A percentile compares a stretch with the other conserved stretches of the same genome.
Conservation (phyloP, 2,888 invertebrate species). For the Conus canariensis region DNA sequence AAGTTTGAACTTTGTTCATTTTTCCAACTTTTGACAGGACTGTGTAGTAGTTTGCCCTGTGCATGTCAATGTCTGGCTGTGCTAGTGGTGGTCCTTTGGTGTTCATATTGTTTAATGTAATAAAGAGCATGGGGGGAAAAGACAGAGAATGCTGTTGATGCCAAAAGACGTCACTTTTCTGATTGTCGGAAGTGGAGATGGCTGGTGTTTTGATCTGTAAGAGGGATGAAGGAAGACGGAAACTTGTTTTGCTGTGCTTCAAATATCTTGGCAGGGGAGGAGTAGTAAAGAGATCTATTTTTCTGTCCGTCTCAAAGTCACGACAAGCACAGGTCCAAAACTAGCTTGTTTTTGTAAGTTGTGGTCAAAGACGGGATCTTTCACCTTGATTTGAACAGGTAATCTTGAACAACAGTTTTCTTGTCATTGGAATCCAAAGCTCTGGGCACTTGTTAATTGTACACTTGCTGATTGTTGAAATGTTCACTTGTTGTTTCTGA, state of each 20-base stretch:
- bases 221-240: too few species aligned
- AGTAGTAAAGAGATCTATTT: too few species aligned
- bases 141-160: not conserved
- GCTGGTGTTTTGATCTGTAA: too few species aligned
- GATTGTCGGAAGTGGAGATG: not conserved
- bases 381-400: not conserved
- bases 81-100: not conserved
- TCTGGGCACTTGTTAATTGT: slow-evolving; percentile 18
- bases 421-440: not conserved
- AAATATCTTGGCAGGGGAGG: too few species aligned
- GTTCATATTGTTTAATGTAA: not conserved
- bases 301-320: too few species aligned
- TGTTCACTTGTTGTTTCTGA: not conserved
- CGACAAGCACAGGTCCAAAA: too few species aligned
- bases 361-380: not conserved
- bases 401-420: not conserved
- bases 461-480: slow-evolving; percentile 1
- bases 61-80: not conserved
- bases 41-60: not conserved
- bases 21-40: too few species aligned
- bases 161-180: not conserved
- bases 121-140: not conserved
- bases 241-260: too few species aligned
- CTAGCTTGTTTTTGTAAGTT: too few species aligned
- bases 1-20: too few species aligned